Evolutionary conservation across 2,797 vertebrate species (phyloP), one percentile per base, ranked within the genome.

Genomic region (Betta splendens): DNA sequence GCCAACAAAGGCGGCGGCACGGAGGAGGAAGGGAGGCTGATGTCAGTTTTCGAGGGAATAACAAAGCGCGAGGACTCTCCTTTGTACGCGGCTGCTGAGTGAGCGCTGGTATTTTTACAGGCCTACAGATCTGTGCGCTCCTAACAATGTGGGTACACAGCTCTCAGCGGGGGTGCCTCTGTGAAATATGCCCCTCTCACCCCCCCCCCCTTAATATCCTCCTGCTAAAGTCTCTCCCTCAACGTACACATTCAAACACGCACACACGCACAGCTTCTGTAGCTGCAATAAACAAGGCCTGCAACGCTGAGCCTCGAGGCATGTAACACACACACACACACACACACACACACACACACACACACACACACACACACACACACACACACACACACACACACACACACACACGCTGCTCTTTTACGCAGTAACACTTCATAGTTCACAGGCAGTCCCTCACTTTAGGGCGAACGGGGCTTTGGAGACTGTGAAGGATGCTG

Each of bases 91-190:
- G 84, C 87, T 85, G 87, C 87, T 83, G 87, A 83, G 87, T 75
- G 80, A 88, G 90, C 89, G 89, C 87, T 94, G 91, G 91, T 93
- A 92, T 96, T 96, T 96, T 95, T 95, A 94, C 91, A 91, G 93
- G 92, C 86, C 80, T 90, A 90, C 89, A 93, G 92, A 92, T 94
- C 93, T 90, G 90, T 91, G 89, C 89, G 81, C 92, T 94, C 91
- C 89, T 94, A 94, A 94, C 75, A 79, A 93, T 78, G 51, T 91
- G 91, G 89, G 90, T 94, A 95, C 94, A 95, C 94, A 89, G 77
- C 84, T 71, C 93, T 81, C 95, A 94, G 94, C 92, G 89, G 94
- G 94, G 94, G 94, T 89, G 89, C 79, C 87, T 85, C 91, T 75
- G 84, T 88, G 75, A 94, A 94, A 95, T 93, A 94, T 93, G 91